Evolutionary conservation across 2,888 invertebrate genomes (phyloP), one percentile per base, ranked within the genome.

Genomic region (Acleris laterana): DNA sequence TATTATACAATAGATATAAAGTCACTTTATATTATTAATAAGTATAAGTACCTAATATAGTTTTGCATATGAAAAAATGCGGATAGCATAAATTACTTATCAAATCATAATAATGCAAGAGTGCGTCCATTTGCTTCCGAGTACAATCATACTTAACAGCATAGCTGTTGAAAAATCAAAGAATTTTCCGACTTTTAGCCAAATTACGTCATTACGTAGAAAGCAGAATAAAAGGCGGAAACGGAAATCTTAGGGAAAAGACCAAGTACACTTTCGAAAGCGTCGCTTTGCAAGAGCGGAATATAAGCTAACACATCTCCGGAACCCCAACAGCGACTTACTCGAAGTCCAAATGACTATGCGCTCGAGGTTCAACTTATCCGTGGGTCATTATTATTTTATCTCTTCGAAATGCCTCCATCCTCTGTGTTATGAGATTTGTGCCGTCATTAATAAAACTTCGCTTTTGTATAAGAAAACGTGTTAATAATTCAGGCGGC

Each of bases 211-310:
- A 62, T 62, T 66, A 62, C 48, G 56, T 42, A 56, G 57, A 62
- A 66, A 62, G 55, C 46, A 56, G 56, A 66, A 56, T 62, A 66
- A 66, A 66, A 62, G 66, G 66, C 66, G 66, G 66, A 62, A 62
- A 38, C 51, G 62, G 57, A 66, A 66, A 62, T 66, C 51, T 62
- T 62, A 57, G 51, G 57, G 52, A 62, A 66, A 66, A 66, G 51
- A 66, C 65, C 56, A 51, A 66, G 56, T 61, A 66, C 62, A 62
- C 62, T 66, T 66, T 51, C 25, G 56, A 66, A 62, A 65, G 46
- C 57, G 57, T 57, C 38, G 52, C 57, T 66, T 66, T 62, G 48
- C 51, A 52, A 66, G 51, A 57, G 51, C 56, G 38, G 60, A 66
- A 66, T 66, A 66, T 62, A 66, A 66, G 62, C 61, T 61, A 66